Base-by-base conservation (phyloP, 2,888 invertebrate species). In the Zhengitettix transpicula region DNA sequence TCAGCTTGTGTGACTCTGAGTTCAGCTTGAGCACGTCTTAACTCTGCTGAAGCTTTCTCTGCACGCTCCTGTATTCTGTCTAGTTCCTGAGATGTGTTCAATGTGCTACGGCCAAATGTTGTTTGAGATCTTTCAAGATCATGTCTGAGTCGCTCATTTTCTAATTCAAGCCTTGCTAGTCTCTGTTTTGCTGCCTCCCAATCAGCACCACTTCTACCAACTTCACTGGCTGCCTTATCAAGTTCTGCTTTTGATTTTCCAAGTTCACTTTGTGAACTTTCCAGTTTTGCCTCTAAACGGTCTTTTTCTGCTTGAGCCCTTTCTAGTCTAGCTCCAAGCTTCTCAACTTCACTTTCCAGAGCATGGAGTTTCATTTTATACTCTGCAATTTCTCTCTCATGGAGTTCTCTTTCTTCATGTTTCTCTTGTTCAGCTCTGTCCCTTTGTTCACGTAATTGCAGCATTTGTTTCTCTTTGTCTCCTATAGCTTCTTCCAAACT, bases 381-480 rank as follows among this genome's bases (percentile, higher is more conserved):
- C 72, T 97, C 96, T 58, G 94, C 92, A 68, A 94, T 83, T 73
- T 94, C 92, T 67, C 94, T 82, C 62, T 76, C 74, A 71, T 93
- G 92, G 16, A 92, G 77, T 69, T 96, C 96, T 64, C 95, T 81
- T 73, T 98, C 97, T 74, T 97, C 97, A 67, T 92, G 89, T 71
- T 95, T 90, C 69, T 98, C 97, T 67, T 92, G 89, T 74, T 97
- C 96, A 52, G 94, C 91, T 67, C 95, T 81, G 70, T 97, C 96
- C 70, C 96, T 81, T 72, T 97, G 96, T 70, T 98, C 96, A 66
- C 91, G 78, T 64, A 96, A 76, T 72, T 94, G 95, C 66, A 88
- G 85, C 78, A 99, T 95, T 77, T 97, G 97, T 72, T 94, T 94
- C 70, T 98, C 97, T 76, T 96, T 96, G 71, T 97, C 97, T 57